Evolutionary conservation across 2,113 vertebrate species (phyloP), one percentile per base, ranked within the genome.

Genomic region (Stomatorhinus ivindoensis): DNA sequence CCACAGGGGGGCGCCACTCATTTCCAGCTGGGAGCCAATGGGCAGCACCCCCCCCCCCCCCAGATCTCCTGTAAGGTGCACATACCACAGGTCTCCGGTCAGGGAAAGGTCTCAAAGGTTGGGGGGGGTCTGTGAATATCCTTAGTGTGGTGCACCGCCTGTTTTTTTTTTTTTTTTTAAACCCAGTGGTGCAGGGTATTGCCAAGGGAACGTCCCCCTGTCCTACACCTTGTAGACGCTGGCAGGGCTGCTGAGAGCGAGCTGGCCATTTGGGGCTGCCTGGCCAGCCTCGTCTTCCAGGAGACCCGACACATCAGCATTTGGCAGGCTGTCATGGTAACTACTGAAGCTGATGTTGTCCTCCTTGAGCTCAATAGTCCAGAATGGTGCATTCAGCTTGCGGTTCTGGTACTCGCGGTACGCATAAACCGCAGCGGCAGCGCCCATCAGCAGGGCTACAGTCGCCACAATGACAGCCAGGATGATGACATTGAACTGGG

Each of bases 261-360:
- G 95, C 88, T 97, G 97, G 80, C 97, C 97, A 0, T 97, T 97
- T 0, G 96, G 96, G 1, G 96, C 93, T 4, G 96, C 95, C 76
- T 97, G 97, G 0, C 94, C 96, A 2, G 92, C 95, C 27, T 97
- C 96, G 0, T 97, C 97, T 53, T 97, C 97, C 93, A 97, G 90
- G 89, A 97, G 92, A 73, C 97, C 97, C 0, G 97, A 97, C 35
- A 96, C 95, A 0, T 97, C 97, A 0, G 96, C 97, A 0, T 97
- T 97, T 89, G 97, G 97, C 50, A 97, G 96, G 95, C 97, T 97
- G 93, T 97, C 97, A 0, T 97, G 97, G 94, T 97, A 97, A 93
- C 97, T 97, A 94, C 96, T 97, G 90, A 97, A 97, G 87, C 97
- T 97, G 92, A 97, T 97, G 93, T 97, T 97, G 93, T 97, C 97